phyloP scores from a whole-genome alignment of 2,797 vertebrate species.

The Pseudochaenichthys georgianus region DNA sequence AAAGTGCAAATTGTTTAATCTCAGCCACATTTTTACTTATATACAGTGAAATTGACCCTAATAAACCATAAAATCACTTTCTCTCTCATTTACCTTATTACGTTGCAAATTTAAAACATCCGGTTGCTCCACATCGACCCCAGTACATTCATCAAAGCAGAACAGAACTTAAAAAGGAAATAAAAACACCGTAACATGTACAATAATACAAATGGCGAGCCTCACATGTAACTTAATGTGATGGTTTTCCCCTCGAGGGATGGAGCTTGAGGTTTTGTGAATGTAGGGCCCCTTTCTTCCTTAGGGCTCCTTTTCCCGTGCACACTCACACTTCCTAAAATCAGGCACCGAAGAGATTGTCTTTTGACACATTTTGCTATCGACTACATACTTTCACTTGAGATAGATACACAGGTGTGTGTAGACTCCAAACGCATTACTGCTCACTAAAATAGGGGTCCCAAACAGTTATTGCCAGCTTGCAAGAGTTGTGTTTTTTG shows the following conservation, averaged over 20 bases:
- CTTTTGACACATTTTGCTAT: slow-evolving; percentile 64
- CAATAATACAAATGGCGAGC: slow-evolving; percentile 79
- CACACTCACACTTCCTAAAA: slow-evolving; percentile 37
- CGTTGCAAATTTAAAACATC: slow-evolving; percentile 66
- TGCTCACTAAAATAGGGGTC: slow-evolving; percentile 46
- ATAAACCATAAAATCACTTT: slow-evolving; percentile 74
- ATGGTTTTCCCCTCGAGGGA: slow-evolving; percentile 46
- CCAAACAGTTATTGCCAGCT: slow-evolving; percentile 76
- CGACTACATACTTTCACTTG: slow-evolving; percentile 65
- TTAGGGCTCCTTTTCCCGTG: slow-evolving; percentile 36
- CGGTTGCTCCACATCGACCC: slow-evolving; percentile 60
- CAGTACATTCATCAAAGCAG: slow-evolving; percentile 84
- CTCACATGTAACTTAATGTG: slow-evolving; percentile 48
- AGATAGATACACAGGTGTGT: slow-evolving; percentile 21
- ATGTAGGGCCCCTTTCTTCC: slow-evolving; percentile 26
- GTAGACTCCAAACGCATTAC: slow-evolving; percentile 18
- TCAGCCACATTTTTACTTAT: slow-evolving; percentile 83
- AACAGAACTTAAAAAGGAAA: slow-evolving; percentile 46
- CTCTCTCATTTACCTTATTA: slow-evolving; percentile 56
- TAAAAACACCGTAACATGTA: slow-evolving; percentile 63
- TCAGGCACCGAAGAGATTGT: slow-evolving; percentile 80
- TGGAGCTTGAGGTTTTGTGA: slow-evolving; percentile 62
- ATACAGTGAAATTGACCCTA: slow-evolving; percentile 85
- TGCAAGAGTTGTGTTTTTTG: slow-evolving; percentile 33
- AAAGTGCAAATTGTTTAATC: slow-evolving; percentile 91